Percentiles rank a stretch among this genome's conserved stretches.
These are phyloP conservation scores for Ptiloglossa arizonensis DNA, from an alignment of 1,140 invertebrate genomes.

Conservation along the genomic window DNA sequence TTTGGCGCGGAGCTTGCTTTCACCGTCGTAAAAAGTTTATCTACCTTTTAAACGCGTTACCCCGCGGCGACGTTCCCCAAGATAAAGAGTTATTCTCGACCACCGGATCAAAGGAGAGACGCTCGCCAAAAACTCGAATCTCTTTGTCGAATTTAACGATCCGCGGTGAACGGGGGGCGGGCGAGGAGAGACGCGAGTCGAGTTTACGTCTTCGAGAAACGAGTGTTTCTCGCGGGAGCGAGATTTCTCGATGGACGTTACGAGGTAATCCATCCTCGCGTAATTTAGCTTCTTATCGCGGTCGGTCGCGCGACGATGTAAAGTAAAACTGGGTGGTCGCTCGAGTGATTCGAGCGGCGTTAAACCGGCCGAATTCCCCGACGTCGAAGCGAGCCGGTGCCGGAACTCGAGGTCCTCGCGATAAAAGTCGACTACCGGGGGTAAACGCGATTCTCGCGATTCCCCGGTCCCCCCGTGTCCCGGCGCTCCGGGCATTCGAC, in stretches of 20 bases:
- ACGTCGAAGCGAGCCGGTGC: conserved; percentile 1
- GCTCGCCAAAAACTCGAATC: not conserved
- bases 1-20: not conserved
- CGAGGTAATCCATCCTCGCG: too few species aligned
- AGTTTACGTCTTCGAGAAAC: too few species aligned
- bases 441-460: not conserved
- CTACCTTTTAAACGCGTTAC: not conserved
- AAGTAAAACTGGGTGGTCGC: conserved; percentile 45
- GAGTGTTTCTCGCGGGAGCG: too few species aligned
- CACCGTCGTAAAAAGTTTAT: not conserved
- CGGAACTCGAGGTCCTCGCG: not conserved
- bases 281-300: too few species aligned
- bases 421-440: conserved; percentile 35
- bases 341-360: conserved; percentile 35
- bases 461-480: too few species aligned
- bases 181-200: too few species aligned
- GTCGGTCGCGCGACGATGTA: conserved; percentile 23
- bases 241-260: too few species aligned
- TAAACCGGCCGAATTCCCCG: conserved; percentile 39
- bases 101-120: not conserved
- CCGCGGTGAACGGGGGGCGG: too few species aligned
- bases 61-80: too few species aligned
- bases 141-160: not conserved
- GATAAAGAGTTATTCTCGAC: too few species aligned
- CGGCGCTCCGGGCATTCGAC: conserved; percentile 20